Evolutionary conservation across 2,888 invertebrate genomes (phyloP).

Genomic region (Nymphalis c-album): DNA sequence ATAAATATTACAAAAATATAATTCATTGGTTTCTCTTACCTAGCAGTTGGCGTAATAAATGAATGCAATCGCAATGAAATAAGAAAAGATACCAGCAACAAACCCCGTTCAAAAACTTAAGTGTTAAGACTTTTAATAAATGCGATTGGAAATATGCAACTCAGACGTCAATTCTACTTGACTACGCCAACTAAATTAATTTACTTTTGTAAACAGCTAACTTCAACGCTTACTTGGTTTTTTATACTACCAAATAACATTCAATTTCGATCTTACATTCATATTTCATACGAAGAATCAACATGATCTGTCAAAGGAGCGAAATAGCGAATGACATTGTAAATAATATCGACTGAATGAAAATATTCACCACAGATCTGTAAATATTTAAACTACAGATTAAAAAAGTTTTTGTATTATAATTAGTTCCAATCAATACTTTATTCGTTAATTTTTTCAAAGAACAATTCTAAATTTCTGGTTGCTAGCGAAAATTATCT

Average conservation of each 20-base stretch:
- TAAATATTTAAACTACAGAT: too few species aligned
- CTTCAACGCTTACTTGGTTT: not conserved
- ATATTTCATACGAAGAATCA: too few species aligned
- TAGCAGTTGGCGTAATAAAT: not conserved
- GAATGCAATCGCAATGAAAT: not conserved
- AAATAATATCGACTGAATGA: not conserved
- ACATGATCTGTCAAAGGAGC: too few species aligned
- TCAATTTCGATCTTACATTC: not conserved
- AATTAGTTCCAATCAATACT: too few species aligned
- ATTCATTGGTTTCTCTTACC: constrained; percentile 7
- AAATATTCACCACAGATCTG: not conserved
- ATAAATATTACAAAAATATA: too few species aligned
- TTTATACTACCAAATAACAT: not conserved
- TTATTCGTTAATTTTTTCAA: too few species aligned
- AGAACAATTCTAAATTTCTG: too few species aligned
- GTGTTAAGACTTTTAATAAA: not conserved
- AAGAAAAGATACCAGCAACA: not conserved
- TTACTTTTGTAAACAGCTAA: not conserved
- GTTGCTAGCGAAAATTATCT: too few species aligned
- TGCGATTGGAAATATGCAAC: not conserved
- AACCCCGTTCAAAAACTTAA: not conserved
- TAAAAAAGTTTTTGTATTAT: too few species aligned
- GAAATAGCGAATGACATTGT: too few species aligned
- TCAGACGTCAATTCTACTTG: not conserved
- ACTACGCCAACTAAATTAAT: constrained; percentile 13